Evolutionary conservation across 2,888 invertebrate species (phyloP).

Genomic region (Drosophila neonasuta): DNA sequence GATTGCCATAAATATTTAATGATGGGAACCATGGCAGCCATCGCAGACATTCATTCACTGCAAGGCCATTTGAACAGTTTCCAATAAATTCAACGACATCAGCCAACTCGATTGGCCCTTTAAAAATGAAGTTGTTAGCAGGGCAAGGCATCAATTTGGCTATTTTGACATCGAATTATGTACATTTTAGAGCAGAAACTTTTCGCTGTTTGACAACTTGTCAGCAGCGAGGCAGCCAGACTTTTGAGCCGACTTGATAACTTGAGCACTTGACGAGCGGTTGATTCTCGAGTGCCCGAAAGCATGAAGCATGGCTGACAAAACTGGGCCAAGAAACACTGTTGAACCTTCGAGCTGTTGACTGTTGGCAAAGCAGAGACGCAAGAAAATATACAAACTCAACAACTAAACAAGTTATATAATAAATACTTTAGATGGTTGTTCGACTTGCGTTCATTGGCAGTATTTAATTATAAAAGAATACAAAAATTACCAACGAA

Average conservation of each 20-base stretch:
- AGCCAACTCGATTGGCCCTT: constrained; percentile 20
- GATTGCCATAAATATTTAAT: constrained; percentile 67
- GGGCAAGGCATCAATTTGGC: constrained; percentile 51
- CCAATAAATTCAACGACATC: constrained; percentile 23
- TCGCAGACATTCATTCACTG: constrained; percentile 6
- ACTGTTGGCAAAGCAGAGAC: constrained; percentile 1
- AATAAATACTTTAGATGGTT: not conserved
- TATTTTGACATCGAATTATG: constrained; percentile 67
- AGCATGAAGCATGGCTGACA: not conserved
- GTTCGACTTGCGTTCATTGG: not conserved
- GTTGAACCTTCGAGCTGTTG: constrained; percentile 3
- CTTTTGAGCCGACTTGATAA: constrained; percentile 26
- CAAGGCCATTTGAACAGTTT: constrained; percentile 16
- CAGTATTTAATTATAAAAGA: not conserved
- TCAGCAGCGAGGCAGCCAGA: constrained; percentile 24
- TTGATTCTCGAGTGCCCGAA: constrained; percentile 5
- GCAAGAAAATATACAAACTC: not conserved
- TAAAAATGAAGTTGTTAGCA: constrained; percentile 36
- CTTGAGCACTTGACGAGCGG: constrained; percentile 25
- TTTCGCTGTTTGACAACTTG: constrained; percentile 55
- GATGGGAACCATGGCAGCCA: constrained; percentile 63
- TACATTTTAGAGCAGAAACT: constrained; percentile 56
- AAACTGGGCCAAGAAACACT: constrained; percentile 19
- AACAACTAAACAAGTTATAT: not conserved
- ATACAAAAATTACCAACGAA: not conserved